Conservation (phyloP, 2,797 vertebrate genomes). For the Natrix natrix region DNA sequence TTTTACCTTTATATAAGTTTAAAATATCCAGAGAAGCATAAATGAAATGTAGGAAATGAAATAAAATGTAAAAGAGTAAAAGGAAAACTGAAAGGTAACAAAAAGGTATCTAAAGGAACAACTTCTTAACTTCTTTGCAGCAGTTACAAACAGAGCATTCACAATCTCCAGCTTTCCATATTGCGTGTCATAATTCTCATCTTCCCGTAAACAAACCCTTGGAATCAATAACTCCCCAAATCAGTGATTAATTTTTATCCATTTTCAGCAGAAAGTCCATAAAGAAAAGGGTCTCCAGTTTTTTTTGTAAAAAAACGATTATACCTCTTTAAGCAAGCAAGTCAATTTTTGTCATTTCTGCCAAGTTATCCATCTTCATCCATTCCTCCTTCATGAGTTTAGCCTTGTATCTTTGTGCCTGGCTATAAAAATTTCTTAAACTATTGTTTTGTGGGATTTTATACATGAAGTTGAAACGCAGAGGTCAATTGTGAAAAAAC, state of each 20-base stretch:
- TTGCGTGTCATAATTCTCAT: background rate
- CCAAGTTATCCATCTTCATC: background rate
- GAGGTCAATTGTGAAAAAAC: conserved; percentile 42
- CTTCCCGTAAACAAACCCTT: background rate
- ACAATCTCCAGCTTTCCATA: background rate
- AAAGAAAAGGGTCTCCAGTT: background rate
- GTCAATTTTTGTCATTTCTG: background rate
- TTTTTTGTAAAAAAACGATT: background rate
- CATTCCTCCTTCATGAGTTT: background rate
- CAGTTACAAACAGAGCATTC: background rate
- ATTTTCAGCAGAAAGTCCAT: background rate
- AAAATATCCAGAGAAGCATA: background rate
- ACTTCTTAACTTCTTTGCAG: background rate
- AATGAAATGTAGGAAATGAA: background rate
- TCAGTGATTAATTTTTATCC: background rate
- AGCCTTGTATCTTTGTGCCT: background rate
- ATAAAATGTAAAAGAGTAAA: too few relatives aligned
- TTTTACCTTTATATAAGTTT: background rate
- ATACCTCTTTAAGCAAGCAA: background rate
- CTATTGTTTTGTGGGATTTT: conserved; percentile 32
- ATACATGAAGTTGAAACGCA: conserved; percentile 25
- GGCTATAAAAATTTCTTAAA: background rate
- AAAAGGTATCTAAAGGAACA: background rate
- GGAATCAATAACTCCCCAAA: background rate
- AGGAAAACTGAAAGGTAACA: too few relatives aligned